A percentile compares a stretch with the other conserved stretches of the same genome.
These are phyloP conservation scores for Calyptomena viridis DNA, from an alignment of 2,113 vertebrate species.

Conservation along the genomic window DNA sequence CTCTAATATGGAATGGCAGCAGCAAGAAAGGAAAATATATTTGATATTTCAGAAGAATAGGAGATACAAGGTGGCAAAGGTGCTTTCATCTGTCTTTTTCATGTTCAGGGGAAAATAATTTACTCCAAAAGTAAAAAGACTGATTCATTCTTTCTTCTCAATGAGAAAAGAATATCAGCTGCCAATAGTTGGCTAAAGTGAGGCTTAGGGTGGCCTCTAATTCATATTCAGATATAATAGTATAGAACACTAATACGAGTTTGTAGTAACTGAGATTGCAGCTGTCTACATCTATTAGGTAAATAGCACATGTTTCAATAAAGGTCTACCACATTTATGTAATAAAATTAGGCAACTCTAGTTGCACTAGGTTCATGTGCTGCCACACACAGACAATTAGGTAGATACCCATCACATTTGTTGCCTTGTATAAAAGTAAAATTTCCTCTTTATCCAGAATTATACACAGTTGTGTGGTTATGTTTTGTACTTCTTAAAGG, in stretches of 20 bases:
- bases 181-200: not conserved
- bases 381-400: not conserved
- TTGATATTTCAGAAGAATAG: constrained; percentile 46
- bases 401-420: not conserved
- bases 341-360: not conserved
- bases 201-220: not conserved
- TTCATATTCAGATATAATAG: not conserved
- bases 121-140: constrained; percentile 84
- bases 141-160: not conserved
- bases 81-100: constrained; percentile 82
- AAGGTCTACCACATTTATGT: not conserved
- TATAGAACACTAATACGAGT: not conserved
- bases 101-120: constrained; percentile 84
- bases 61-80: constrained; percentile 81
- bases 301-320: not conserved
- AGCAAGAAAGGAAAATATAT: constrained; percentile 63
- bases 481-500: not conserved
- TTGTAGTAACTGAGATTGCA: not conserved
- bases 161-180: not conserved
- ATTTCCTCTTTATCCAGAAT: not conserved
- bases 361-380: not conserved
- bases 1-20: constrained; percentile 51
- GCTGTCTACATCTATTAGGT: not conserved
- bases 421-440: not conserved
- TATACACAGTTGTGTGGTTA: not conserved